phyloP scores from a whole-genome alignment of 64 coral and sea anemone species.

The Actinia equina region DNA sequence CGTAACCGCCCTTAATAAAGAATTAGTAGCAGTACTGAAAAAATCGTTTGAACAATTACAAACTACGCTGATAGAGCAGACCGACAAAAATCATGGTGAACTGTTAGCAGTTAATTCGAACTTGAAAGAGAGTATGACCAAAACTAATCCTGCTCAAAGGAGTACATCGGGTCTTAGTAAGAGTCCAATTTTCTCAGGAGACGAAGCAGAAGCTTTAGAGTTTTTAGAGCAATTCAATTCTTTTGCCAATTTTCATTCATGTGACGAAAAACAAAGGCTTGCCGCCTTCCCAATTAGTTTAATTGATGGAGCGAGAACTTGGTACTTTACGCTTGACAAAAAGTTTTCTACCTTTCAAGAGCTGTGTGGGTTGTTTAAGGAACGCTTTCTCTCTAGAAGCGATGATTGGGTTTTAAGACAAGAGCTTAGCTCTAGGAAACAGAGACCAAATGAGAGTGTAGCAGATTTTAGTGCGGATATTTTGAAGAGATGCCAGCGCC shows the following conservation, averaged over 20 bases:
- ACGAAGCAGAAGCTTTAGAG: neutral
- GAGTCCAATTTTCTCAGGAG: neutral
- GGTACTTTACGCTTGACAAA: neutral
- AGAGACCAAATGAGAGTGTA: neutral
- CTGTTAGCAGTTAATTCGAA: neutral
- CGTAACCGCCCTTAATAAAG: neutral
- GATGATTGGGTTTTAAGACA: constrained; percentile 16
- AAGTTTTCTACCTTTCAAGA: neutral
- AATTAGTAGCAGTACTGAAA: neutral
- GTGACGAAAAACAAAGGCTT: neutral
- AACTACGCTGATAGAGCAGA: neutral
- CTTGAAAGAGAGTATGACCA: neutral
- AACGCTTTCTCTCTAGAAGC: neutral
- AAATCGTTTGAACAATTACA: neutral
- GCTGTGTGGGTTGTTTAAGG: neutral
- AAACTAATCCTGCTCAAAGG: neutral
- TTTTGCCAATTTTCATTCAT: neutral
- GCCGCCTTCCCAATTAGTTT: neutral
- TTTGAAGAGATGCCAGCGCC: neutral
- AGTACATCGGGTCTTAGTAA: neutral
- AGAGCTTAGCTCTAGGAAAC: neutral
- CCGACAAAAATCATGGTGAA: neutral
- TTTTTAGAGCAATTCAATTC: neutral
- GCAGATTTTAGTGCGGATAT: neutral
- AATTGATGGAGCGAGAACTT: neutral